Conservation (phyloP, 1,140 invertebrate genomes). For the Trichonephila inaurata region DNA sequence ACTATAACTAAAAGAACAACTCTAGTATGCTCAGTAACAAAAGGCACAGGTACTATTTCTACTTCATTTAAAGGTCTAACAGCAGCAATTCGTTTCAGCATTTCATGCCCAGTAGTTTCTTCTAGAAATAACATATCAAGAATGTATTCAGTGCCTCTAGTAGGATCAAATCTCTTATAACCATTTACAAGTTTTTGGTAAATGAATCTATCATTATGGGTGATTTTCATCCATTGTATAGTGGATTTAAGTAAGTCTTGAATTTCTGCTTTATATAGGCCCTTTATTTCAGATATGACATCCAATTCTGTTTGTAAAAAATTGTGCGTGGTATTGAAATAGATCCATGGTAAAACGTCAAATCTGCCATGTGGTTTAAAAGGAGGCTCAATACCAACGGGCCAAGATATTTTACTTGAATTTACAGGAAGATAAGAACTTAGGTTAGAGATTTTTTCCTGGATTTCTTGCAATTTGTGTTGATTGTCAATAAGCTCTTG, state of each 20-base stretch:
- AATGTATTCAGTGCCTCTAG: constrained; percentile 92
- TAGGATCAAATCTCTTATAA: constrained; percentile 92
- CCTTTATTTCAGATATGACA: constrained; percentile 79
- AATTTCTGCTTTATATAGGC: constrained; percentile 80
- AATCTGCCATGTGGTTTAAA: constrained; percentile 88
- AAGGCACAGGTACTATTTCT: constrained; percentile 92
- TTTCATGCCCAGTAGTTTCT: constrained; percentile 79
- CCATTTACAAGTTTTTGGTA: constrained; percentile 86
- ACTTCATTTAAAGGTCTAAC: constrained; percentile 90
- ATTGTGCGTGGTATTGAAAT: constrained; percentile 91
- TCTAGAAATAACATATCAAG: constrained; percentile 86
- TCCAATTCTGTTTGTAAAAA: constrained; percentile 82
- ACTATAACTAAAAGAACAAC: constrained; percentile 89
- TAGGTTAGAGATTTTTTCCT: constrained; percentile 80
- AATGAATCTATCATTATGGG: constrained; percentile 84
- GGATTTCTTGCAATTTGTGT: constrained; percentile 68
- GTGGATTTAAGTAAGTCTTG: constrained; percentile 78
- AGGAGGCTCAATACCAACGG: constrained; percentile 87
- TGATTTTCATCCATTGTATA: constrained; percentile 65
- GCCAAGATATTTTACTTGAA: constrained; percentile 84
- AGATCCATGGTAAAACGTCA: constrained; percentile 91
- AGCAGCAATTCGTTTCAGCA: constrained; percentile 84
- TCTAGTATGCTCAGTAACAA: constrained; percentile 93
- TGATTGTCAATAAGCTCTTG: constrained; percentile 71
- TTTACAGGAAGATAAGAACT: constrained; percentile 81